Conservation (phyloP, 2,113 vertebrate species). For the Dipodomys ordii region DNA sequence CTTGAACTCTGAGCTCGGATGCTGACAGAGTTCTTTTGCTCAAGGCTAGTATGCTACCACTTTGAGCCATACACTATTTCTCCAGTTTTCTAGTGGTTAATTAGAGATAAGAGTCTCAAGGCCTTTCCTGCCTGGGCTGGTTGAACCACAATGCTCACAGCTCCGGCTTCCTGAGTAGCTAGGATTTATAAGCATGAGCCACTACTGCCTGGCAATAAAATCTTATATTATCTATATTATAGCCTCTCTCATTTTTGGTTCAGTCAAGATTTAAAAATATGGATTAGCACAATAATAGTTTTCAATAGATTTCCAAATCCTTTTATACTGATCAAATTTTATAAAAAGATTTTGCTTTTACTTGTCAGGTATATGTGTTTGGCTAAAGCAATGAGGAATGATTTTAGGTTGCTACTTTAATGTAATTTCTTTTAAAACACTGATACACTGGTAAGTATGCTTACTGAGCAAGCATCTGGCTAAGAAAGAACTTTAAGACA, state of each 20-base stretch:
- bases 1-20: no score
- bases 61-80: no score
- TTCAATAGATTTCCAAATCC: conserved; percentile 4
- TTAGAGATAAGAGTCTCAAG: no score
- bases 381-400: background rate
- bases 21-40: no score
- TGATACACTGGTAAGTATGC: background rate
- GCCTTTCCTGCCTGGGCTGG: no score
- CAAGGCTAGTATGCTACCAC: no score
- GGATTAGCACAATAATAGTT: background rate
- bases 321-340: conserved; percentile 1
- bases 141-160: no score
- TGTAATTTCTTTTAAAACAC: conserved; percentile 42
- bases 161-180: no score
- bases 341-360: conserved; percentile 8
- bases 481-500: no score
- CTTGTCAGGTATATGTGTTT: background rate
- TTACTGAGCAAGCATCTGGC: background rate
- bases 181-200: no score
- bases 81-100: no score
- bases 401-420: conserved; percentile 29
- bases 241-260: conserved; percentile 35
- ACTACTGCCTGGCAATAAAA: no score
- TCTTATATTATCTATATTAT: background rate
- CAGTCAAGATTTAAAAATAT: background rate